These are phyloP conservation scores for Parnassius mnemosyne DNA, from an alignment of 2,888 invertebrate genomes.

Conservation along the genomic window DNA sequence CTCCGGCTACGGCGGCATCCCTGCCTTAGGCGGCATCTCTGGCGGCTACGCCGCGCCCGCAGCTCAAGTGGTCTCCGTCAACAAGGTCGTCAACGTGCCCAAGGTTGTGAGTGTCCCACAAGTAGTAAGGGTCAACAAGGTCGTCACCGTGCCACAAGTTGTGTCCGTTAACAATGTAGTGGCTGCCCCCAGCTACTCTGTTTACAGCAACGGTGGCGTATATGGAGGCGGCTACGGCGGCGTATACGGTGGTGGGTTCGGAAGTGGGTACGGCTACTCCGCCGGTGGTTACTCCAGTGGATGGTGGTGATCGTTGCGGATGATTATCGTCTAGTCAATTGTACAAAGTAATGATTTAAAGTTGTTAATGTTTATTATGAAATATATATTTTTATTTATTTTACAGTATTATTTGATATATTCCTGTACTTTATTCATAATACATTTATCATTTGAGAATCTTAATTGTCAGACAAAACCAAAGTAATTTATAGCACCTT, in stretches of 20 bases:
- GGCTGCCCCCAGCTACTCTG: constrained; percentile 38
- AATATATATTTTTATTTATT: background rate
- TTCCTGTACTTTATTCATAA: no score
- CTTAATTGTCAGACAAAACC: no score
- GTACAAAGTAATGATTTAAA: no score
- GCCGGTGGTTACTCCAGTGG: constrained; percentile 13
- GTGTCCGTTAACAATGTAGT: constrained; percentile 47
- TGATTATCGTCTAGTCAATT: no score
- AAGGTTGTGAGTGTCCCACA: constrained; percentile 45
- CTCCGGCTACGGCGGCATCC: constrained; percentile 11
- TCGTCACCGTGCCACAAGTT: constrained; percentile 51
- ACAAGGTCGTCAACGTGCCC: constrained; percentile 47
- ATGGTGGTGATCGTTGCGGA: constrained; percentile 43
- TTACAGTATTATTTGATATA: no score
- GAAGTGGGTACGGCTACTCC: background rate
- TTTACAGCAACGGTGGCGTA: background rate
- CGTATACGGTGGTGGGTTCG: background rate
- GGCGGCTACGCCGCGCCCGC: constrained; percentile 34
- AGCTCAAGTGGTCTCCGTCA: constrained; percentile 42
- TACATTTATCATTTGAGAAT: no score
- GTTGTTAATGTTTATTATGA: constrained; percentile 32
- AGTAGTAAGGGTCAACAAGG: constrained; percentile 46
- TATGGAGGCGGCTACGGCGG: background rate
- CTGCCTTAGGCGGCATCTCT: constrained; percentile 10
- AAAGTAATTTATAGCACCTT: no score